Evolutionary conservation across 1,140 invertebrate genomes (phyloP).

Genomic region (Paraescarpia echinospica): DNA sequence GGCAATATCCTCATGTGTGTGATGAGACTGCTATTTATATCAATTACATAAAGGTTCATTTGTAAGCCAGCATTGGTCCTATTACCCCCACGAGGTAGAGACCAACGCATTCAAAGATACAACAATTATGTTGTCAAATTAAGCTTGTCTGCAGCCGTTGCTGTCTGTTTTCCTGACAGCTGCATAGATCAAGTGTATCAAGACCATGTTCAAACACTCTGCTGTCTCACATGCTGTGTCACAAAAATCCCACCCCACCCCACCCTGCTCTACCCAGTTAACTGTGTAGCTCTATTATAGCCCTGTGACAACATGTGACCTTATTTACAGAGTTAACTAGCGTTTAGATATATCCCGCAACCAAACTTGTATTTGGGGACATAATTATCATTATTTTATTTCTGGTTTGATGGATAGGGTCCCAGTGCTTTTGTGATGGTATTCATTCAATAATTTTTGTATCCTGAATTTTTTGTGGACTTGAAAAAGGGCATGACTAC

Average conservation of each 20-base stretch:
- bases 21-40: background rate
- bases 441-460: too few relatives aligned
- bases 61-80: background rate
- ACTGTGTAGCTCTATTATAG: background rate
- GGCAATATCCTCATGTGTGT: background rate
- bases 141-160: background rate
- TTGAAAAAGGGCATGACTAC: too few relatives aligned
- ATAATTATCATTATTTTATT: too few relatives aligned
- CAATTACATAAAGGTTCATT: background rate
- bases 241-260: background rate
- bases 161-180: background rate
- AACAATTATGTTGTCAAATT: background rate
- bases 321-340: too few relatives aligned
- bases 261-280: background rate
- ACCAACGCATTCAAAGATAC: background rate
- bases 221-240: background rate
- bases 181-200: background rate
- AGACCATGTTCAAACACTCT: background rate
- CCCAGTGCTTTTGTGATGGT: too few relatives aligned
- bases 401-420: too few relatives aligned
- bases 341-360: too few relatives aligned
- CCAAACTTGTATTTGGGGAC: too few relatives aligned
- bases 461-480: too few relatives aligned
- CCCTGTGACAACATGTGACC: too few relatives aligned
- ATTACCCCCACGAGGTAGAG: background rate